These are phyloP conservation scores for Thysanoteuthis rhombus DNA, from an alignment of 2,888 invertebrate genomes.

Conservation along the genomic window DNA sequence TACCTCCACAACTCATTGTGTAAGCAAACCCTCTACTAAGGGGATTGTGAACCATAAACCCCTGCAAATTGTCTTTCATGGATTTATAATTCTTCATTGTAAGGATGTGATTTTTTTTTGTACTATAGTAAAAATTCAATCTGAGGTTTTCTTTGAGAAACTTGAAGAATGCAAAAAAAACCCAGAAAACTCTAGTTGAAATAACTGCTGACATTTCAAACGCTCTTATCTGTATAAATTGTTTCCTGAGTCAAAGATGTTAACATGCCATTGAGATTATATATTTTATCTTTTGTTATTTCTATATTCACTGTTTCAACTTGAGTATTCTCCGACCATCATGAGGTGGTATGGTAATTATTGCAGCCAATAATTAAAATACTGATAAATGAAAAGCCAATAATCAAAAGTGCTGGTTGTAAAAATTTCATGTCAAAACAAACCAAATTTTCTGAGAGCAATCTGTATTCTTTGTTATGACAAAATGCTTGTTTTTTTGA, in stretches of 20 bases:
- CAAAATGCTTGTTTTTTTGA: no score
- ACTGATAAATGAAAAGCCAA: neutral
- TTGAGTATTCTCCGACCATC: neutral
- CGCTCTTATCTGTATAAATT: neutral
- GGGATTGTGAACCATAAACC: no score
- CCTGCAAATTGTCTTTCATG: no score
- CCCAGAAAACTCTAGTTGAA: neutral
- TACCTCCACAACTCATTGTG: no score
- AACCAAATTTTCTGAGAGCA: neutral
- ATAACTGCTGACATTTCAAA: neutral
- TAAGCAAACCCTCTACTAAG: no score
- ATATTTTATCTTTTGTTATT: neutral
- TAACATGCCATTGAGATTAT: neutral
- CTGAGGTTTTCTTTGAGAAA: no score
- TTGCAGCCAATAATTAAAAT: neutral
- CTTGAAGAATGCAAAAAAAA: neutral
- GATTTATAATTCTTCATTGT: no score
- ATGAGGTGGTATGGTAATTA: neutral
- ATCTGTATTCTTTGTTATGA: no score
- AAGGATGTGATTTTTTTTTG: no score
- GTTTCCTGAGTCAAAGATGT: neutral
- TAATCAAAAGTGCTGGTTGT: neutral
- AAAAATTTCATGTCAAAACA: neutral
- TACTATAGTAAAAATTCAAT: neutral
- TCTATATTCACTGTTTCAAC: neutral